Evolutionary conservation across 2,113 vertebrate genomes (phyloP), one percentile per base, ranked within the genome.

Genomic region (Rattus norvegicus): DNA sequence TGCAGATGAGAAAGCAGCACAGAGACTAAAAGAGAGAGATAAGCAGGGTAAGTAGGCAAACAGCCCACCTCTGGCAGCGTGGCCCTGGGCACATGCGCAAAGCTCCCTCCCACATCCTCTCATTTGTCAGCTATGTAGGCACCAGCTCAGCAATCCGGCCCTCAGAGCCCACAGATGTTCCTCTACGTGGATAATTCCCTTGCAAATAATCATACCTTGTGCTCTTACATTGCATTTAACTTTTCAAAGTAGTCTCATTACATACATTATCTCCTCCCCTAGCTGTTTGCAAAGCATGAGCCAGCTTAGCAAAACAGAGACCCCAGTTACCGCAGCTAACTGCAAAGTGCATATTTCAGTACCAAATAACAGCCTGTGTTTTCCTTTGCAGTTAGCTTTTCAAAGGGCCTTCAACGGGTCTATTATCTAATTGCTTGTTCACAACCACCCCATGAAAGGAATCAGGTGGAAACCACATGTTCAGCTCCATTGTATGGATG

Each of bases 281-380:
- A 47, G 94, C 75, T 95, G 80, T 94, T 94, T 95, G 96, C 91
- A 90, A 97, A 97, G 93, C 93, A 93, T 63, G 76, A 92, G 73
- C 67, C 72, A 79, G 80, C 54, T 94, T 81, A 56, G 91, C 91
- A 88, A 88, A 95, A 97, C 79, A 91, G 91, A 92, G 92, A 83
- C 83, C 83, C 69, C 28, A 9, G 90, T 94, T 88, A 88, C 59
- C 47, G 36, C 9, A 52, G 67, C 79, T 33, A 95, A 93, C 84
- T 24, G 56, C 70, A 30, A 94, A 88, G 80, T 26, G 26, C 6
- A 6, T 85, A 47, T 73, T 93, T 93, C 75, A 33, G 63, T 67
- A 49, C 65, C 92, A 97, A 95, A 96, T 88, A 84, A 96, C 54
- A 96, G 95, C 92, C 86, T 95, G 75, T 47, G n/a, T 83, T 94